Base-by-base conservation (phyloP, 2,113 vertebrate genomes). In the Menura novaehollandiae region DNA sequence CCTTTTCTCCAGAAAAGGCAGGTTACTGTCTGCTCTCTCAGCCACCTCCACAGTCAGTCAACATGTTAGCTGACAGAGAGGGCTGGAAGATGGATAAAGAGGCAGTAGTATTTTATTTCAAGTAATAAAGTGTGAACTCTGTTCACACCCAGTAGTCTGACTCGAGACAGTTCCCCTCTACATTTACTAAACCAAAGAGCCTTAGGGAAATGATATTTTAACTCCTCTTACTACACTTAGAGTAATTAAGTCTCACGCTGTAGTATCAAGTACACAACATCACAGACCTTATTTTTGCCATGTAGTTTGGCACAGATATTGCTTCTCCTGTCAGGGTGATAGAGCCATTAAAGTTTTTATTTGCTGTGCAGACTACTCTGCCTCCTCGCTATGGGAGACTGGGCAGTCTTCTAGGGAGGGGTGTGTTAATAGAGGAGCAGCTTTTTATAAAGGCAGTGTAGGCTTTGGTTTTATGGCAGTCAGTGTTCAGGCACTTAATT, bases 381-480 rank as follows among this genome's bases (percentile, higher is more conserved):
- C 60, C 56, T 51, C 2, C 0, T 49, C 79, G 28, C 56, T 43
- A 6, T 33, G 81, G 58, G 27, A 1, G 5, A 22, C 58, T 37
- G n/a, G 30, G 33, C 30, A 59, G 47, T 41, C 35, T 83, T 41
- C 19, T n/a, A 4, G 15, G 46, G 27, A 73, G 53, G 28, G 17
- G 18, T 51, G 76, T 89, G 51, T 56, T 88, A n/a, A 32, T 51
- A 52, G 55, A 51, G 33, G 16, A 75, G 39, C 43, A 66, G 47
- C 12, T 10, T 62, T 93, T 13, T 0, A 2, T 63, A 69, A 58
- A 46, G 3, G 7, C n/a, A 32, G 4, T 0, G 0, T 30, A 33
- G 72, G 13, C 43, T 80, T 91, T 81, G 69, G 10, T 56, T 89
- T 72, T 60, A 63, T 24, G 30, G 73, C 47, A 86, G 30, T 43